Evolutionary conservation across 2,113 vertebrate species (phyloP), one percentile per base, ranked within the genome.

Genomic region (Nematolebias whitei): DNA sequence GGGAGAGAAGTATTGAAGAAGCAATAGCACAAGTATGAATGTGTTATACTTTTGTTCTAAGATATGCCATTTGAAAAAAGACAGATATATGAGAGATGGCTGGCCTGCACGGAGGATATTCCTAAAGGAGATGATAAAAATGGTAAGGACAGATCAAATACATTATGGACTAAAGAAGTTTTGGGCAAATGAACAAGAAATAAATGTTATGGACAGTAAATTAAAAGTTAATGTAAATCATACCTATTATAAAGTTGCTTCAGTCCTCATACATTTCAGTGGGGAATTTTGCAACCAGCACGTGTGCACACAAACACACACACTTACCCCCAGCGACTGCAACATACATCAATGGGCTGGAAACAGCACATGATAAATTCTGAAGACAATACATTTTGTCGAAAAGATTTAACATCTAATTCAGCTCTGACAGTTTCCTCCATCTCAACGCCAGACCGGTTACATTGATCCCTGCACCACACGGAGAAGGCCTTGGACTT

Each of bases 401-500:
- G 87, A 88, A 93, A 93, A 93, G 92, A 93, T 93, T 93, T 93
- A 93, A 93, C 92, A 93, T 93, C 92, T 93, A 92, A 92, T 92
- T 93, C 90, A 92, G 79, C 64, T 64, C 78, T 90, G 92, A 93
- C 92, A 93, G 86, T 84, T 88, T 78, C 65, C 62, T 91, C 89
- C 87, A 91, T 91, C 91, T 91, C 74, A 63, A 50, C 63, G 60
- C 66, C 81, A 76, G 80, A 74, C 76, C 35, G 45, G 64, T 76
- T 63, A 86, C 79, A 91, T 90, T 91, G 91, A 91, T 92, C 87
- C 88, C 69, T 77, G 68, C 71, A 58, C 68, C 69, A 72, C 63
- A 40, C 68, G 72, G 59, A 83, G 74, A 51, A 18, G 86, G 87
- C 91, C 92, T 93, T 92, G 91, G 89, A 90, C 83, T 71, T 84